A percentile compares a stretch with the other conserved stretches of the same genome.
Conservation (phyloP, 2,113 vertebrate genomes). For the Pseudorhombus dupliciocellatus region DNA sequence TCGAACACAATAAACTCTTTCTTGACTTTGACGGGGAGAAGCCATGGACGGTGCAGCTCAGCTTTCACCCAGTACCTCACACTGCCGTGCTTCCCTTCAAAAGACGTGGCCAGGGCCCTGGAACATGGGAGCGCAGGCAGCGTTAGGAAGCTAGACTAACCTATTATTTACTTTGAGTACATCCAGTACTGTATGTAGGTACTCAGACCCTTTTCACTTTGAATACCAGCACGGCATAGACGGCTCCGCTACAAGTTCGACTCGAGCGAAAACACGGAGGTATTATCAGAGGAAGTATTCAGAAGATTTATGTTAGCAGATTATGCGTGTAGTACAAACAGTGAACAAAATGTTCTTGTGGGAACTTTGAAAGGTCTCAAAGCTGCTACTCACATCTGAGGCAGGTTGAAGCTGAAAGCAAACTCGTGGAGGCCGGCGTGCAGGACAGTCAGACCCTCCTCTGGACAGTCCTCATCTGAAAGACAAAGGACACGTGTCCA, state of each 20-base stretch:
- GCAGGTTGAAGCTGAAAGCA: conserved; percentile 98
- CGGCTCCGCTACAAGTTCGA: neutral
- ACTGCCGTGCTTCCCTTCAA: conserved; percentile 98
- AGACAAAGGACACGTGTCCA: conserved; percentile 44
- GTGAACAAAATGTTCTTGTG: neutral
- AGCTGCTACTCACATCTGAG: conserved; percentile 92
- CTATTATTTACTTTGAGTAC: neutral
- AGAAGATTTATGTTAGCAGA: neutral
- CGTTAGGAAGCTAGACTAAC: conserved; percentile 27
- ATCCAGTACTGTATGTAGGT: neutral
- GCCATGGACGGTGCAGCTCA: conserved; percentile 96
- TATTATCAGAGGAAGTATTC: neutral
- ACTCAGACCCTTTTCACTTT: neutral
- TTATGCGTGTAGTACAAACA: neutral
- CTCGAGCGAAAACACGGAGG: neutral
- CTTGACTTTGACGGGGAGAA: conserved; percentile 96
- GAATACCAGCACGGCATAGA: neutral
- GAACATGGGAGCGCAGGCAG: conserved; percentile 47
- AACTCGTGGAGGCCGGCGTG: conserved; percentile 95
- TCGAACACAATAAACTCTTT: conserved; percentile 99
- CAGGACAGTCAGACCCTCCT: conserved; percentile 91
- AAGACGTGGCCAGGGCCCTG: conserved; percentile 99
- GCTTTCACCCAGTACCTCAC: conserved; percentile 99
- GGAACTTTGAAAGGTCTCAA: neutral
- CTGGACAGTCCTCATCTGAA: conserved; percentile 92